Conservation (phyloP, 2,113 vertebrate genomes). For the Grantiella picta region DNA sequence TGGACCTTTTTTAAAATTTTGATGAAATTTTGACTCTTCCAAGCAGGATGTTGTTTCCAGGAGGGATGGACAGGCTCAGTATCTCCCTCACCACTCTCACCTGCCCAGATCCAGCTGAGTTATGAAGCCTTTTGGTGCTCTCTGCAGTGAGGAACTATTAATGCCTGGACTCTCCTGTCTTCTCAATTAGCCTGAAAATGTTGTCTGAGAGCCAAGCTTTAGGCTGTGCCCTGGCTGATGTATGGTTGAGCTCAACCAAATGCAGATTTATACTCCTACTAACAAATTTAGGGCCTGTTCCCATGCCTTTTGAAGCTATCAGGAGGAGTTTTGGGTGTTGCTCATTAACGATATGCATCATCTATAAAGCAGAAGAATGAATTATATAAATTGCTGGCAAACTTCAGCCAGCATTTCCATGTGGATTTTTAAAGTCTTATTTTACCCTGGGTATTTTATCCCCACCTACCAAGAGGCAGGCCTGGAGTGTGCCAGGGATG, state of each 20-base stretch:
- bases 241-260: not conserved
- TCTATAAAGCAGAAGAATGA: not conserved
- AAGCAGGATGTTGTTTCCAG: not conserved
- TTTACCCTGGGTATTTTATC: not conserved
- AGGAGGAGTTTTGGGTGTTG: not conserved
- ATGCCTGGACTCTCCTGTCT: not conserved
- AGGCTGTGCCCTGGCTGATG: not conserved
- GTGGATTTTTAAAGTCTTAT: not conserved
- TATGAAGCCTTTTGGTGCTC: not conserved
- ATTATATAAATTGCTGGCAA: not conserved
- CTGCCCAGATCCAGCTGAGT: not conserved
- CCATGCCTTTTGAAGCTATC: not conserved
- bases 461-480: not conserved
- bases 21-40: not conserved
- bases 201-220: slow-evolving; percentile 1
- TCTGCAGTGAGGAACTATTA: not conserved
- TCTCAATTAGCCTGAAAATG: not conserved
- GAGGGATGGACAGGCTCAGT: not conserved
- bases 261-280: slow-evolving; percentile 16
- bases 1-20: not conserved
- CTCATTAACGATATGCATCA: not conserved
- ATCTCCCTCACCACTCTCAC: not conserved
- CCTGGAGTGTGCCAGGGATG: not conserved
- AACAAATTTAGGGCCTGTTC: not conserved
- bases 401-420: not conserved